Base-by-base conservation (phyloP, 1,140 invertebrate genomes). In the Hylaeus anthracinus region DNA sequence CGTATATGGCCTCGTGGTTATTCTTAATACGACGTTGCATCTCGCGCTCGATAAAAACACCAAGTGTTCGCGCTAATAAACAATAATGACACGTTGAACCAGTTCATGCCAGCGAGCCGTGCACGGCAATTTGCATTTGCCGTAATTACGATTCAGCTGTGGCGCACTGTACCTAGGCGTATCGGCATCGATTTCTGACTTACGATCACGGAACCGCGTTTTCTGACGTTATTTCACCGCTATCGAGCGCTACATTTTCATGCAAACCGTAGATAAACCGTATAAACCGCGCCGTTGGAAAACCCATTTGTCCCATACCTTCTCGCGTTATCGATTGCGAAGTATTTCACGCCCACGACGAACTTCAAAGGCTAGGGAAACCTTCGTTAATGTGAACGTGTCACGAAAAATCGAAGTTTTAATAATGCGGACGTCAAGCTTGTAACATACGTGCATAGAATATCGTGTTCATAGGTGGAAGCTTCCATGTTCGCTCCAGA, bases 31-130 rank as follows among this genome's bases (percentile, higher is more conserved):
- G 63, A 61, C 53, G 78, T 69, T 75, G 55, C 78, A 74, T 80
- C 78, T 64, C 53, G 78, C 26, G 15, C 51, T 41, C 37, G 63
- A 74, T 74, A 65, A 80, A 74, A 80, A 73, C 78, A 39, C 63
- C 78, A 41, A 51, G 55, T 26, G 78, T 74, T 60, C 71, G 72
- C 78, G 78, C 60, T 76, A 77, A 78, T 82, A 78, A 82, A 82
- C 60, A 70, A 78, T 82, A 82, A 82, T 78, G 75, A 82, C 74
- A 78, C 67, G 74, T 78, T 66, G 67, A 45, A 70, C 66, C 75
- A 72, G 74, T 65, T 71, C 66, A 48, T 60, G 60, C 37, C 14
- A 60, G 75, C 53, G 67, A 64, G 58, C 14, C 43, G 51, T 9
- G 6, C 26, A 45, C 12, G 66, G 61, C 53, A 82, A 72, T 82